A percentile compares a stretch with the other conserved stretches of the same genome.
phyloP scores from a whole-genome alignment of 2,888 invertebrate species.

The Sminthurides aquaticus region DNA sequence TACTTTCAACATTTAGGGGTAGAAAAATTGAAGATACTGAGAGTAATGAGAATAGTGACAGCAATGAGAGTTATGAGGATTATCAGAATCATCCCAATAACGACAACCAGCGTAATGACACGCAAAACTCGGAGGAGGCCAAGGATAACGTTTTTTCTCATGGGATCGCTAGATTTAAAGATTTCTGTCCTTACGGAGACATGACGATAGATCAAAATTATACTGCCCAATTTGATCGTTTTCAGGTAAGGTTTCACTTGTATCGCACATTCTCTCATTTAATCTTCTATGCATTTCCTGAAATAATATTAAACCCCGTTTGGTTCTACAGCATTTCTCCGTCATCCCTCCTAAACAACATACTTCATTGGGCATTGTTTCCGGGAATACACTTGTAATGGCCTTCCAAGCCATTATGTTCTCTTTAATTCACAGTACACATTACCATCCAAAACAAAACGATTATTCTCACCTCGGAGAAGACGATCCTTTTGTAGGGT shows the following conservation, averaged over 20 bases:
- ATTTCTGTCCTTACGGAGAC: slow-evolving; percentile 25
- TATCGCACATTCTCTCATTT: too few relatives aligned
- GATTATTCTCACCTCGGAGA: too few relatives aligned
- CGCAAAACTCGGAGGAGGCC: too few relatives aligned
- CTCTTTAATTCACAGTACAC: slow-evolving; percentile 19
- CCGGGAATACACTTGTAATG: slow-evolving; percentile 16
- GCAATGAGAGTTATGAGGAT: too few relatives aligned
- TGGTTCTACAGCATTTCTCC: slow-evolving; percentile 12
- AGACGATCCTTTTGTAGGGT: too few relatives aligned
- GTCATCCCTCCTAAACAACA: slow-evolving; percentile 30
- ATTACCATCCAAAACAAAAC: background rate
- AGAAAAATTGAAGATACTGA: too few relatives aligned
- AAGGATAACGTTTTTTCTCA: slow-evolving; percentile 4
- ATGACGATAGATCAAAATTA: slow-evolving; percentile 25
- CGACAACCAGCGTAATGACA: too few relatives aligned
- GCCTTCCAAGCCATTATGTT: slow-evolving; percentile 28
- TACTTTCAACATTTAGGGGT: too few relatives aligned
- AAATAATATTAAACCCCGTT: too few relatives aligned
- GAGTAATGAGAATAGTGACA: too few relatives aligned
- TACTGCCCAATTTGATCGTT: slow-evolving; percentile 7
- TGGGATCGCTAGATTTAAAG: slow-evolving; percentile 14
- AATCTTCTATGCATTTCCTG: too few relatives aligned
- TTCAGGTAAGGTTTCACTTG: slow-evolving; percentile 19
- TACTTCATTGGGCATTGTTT: slow-evolving; percentile 7
- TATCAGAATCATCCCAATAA: too few relatives aligned